Evolutionary conservation across 1,140 invertebrate genomes (phyloP).

Genomic region (Dendrolimus kikuchii): DNA sequence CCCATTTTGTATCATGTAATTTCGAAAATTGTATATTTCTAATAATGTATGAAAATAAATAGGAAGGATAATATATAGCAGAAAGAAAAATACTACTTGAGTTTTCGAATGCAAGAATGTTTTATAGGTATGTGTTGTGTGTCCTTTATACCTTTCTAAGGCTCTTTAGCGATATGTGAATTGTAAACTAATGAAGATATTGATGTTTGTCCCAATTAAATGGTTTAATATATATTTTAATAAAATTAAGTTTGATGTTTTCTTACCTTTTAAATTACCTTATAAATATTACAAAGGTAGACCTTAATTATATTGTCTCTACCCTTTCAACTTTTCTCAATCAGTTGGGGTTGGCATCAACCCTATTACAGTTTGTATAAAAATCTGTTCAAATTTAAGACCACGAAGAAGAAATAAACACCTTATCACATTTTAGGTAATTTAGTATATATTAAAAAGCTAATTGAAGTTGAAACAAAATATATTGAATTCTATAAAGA

Average conservation of each 20-base stretch:
- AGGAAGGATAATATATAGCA: conserved; percentile 14
- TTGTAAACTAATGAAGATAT: conserved; percentile 70
- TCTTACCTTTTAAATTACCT: too few species aligned
- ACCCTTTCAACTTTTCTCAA: too few species aligned
- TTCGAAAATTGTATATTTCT: conserved; percentile 29
- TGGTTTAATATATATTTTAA: conserved; percentile 73
- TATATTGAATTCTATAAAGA: too few species aligned
- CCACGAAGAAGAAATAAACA: too few species aligned
- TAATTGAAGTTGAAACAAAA: too few species aligned
- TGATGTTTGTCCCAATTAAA: conserved; percentile 69
- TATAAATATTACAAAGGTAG: too few species aligned
- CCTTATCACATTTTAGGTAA: too few species aligned
- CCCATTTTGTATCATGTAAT: conserved; percentile 14
- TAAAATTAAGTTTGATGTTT: conserved; percentile 42
- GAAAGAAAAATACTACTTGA: conserved; percentile 8
- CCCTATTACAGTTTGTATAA: too few species aligned
- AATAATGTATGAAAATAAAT: conserved; percentile 26
- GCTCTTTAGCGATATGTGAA: conserved; percentile 49
- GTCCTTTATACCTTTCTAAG: conserved; percentile 65
- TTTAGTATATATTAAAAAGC: too few species aligned
- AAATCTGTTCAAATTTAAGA: too few species aligned
- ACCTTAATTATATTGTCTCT: too few species aligned
- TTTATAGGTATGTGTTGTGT: conserved; percentile 50
- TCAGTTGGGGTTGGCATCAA: too few species aligned
- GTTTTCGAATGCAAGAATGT: conserved; percentile 49